phyloP scores from a whole-genome alignment of 64 coral and sea anemone species.

The Pocillopora verrucosa region DNA sequence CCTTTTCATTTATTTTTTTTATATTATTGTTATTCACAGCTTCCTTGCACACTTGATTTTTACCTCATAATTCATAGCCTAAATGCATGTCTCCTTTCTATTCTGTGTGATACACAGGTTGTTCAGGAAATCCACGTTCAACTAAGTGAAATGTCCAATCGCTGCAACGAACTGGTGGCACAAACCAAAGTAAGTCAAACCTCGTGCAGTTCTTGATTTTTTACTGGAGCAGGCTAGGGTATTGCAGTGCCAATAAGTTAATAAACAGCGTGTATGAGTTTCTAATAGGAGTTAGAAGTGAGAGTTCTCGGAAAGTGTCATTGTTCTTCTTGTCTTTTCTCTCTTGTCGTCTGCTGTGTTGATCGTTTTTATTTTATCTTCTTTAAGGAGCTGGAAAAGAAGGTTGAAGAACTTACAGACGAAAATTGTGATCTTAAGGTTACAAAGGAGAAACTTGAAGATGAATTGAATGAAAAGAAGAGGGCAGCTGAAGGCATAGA shows the following conservation, averaged over 20 bases:
- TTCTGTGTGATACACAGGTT: conserved; percentile 30
- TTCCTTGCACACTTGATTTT: no score
- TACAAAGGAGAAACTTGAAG: conserved; percentile 74
- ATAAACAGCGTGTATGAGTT: no score
- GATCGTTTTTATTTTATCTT: not conserved
- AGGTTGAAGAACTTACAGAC: conserved; percentile 64
- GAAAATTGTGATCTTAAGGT: conserved; percentile 49
- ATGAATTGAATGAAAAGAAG: conserved; percentile 81
- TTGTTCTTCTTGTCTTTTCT: not conserved
- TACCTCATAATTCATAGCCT: no score
- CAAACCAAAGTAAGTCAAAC: conserved; percentile 13
- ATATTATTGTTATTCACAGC: no score
- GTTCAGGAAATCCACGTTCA: conserved; percentile 45
- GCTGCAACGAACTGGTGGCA: conserved; percentile 30
- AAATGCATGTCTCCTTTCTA: not conserved
- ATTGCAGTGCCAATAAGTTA: no score
- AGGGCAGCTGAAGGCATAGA: conserved; percentile 74
- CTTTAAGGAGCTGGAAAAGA: conserved; percentile 63
- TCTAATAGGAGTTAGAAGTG: no score
- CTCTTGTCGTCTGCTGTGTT: not conserved
- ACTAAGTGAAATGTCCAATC: conserved; percentile 35
- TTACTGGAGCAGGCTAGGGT: not conserved
- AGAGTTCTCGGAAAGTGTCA: no score
- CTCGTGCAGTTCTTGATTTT: not conserved
- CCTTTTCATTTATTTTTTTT: not conserved